A percentile compares a stretch with the other conserved stretches of the same genome.
These are phyloP conservation scores for Ceyx melanurus DNA, from an alignment of 2,113 vertebrate genomes.

Conservation along the genomic window DNA sequence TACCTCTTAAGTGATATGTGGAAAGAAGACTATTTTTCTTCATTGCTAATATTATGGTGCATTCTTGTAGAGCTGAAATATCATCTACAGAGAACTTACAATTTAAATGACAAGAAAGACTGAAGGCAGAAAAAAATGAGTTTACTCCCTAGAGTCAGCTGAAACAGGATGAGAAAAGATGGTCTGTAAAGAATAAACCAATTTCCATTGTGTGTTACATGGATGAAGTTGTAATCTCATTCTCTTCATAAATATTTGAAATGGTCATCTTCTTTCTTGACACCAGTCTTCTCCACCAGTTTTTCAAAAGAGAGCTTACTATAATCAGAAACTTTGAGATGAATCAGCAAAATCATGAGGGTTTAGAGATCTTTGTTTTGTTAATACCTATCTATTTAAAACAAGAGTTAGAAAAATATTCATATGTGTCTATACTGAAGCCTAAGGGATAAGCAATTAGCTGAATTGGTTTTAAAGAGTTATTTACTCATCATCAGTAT, in stretches of 20 bases:
- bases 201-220: background rate
- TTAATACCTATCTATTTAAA: background rate
- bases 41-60: background rate
- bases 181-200: background rate
- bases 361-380: background rate
- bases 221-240: background rate
- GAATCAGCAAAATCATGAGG: background rate
- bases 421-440: background rate
- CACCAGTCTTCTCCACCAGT: background rate
- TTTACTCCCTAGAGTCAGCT: background rate
- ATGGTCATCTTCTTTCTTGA: background rate
- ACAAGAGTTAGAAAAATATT: rapidly evolving
- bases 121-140: background rate
- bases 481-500: background rate
- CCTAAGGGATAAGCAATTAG: background rate
- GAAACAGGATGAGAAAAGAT: background rate
- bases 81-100: background rate
- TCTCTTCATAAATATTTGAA: background rate
- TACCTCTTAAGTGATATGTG: background rate
- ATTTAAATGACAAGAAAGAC: background rate
- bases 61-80: background rate
- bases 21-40: background rate
- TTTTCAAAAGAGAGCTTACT: background rate
- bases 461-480: background rate
- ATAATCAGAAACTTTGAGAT: background rate